Base-by-base conservation (phyloP, 2,888 invertebrate species). In the Lithophane semibrunnea region DNA sequence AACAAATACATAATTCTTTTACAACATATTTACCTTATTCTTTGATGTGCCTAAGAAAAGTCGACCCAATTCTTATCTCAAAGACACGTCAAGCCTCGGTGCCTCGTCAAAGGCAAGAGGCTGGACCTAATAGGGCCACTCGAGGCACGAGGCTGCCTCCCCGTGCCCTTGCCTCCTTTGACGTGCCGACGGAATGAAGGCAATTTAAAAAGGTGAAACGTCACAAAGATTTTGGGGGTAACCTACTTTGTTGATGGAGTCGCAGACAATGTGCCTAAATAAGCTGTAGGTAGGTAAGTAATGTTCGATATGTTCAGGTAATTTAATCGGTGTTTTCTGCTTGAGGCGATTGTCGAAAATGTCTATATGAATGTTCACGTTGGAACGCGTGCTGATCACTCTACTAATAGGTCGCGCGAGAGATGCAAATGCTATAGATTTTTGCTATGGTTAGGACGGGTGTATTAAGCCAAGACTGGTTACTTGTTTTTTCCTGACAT, bases 61-160 rank as follows among this genome's bases (percentile, higher is more conserved):
- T 91, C 94, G 94, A 93, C 94, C 95, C 94, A 95, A 93, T 94
- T 95, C 93, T 91, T 96, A 94, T 96, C 96, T 95, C 93, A 95
- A 95, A 96, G 96, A 96, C 95, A 95, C 92, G 94, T 92, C 93
- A 92, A 89, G 90, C 86, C 88, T 89, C 88, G 87, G 89, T 88
- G 86, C 87, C 89, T 91, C 90, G 92, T 96, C 96, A 96, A 95
- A 96, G 93, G 93, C 90, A 91, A 93, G 94, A 93, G 92, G 90
- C 91, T 93, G 94, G 92, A 92, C 94, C 93, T 96, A 96, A 96
- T 96, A 96, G 92, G 96, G 92, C 92, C 91, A 92, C 96, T 96
- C 84, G 88, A 91, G 93, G 90, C 90, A 92, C 91, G 88, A 87
- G 90, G 88, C 92, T 89, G 89, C 91, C 91, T 92, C 86, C 89